These are phyloP conservation scores for Acromyrmex heyeri DNA, from an alignment of 1,140 invertebrate genomes.

Conservation along the genomic window DNA sequence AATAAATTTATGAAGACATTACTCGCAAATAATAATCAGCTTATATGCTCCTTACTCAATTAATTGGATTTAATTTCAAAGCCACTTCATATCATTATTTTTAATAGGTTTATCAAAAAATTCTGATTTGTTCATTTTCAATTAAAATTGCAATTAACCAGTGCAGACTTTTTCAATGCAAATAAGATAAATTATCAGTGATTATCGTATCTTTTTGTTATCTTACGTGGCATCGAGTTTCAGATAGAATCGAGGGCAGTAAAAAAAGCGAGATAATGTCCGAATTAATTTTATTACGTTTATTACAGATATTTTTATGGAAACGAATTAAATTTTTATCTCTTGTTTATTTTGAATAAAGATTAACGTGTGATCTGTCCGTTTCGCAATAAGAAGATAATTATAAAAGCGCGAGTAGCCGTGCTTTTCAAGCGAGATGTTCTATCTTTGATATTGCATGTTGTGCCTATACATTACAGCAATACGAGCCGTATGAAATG, in stretches of 20 bases:
- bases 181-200: background rate
- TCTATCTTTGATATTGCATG: background rate
- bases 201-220: conserved; percentile 6
- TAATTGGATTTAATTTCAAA: no score
- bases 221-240: no score
- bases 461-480: background rate
- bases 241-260: background rate
- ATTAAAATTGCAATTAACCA: no score
- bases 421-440: background rate
- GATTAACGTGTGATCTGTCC: background rate
- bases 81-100: no score
- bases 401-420: background rate
- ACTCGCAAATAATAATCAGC: no score
- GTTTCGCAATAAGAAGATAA: background rate
- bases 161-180: no score
- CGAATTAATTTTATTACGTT: background rate
- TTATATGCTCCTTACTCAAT: no score
- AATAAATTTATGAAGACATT: no score
- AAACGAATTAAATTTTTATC: conserved; percentile 3
- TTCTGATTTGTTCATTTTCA: no score
- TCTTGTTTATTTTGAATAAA: background rate
- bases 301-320: background rate
- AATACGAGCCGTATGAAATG: no score
- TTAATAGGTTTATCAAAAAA: no score
- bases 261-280: background rate